Evolutionary conservation across 2,797 vertebrate species (phyloP), one percentile per base, ranked within the genome.

Genomic region (Lindbergichthys nudifrons): DNA sequence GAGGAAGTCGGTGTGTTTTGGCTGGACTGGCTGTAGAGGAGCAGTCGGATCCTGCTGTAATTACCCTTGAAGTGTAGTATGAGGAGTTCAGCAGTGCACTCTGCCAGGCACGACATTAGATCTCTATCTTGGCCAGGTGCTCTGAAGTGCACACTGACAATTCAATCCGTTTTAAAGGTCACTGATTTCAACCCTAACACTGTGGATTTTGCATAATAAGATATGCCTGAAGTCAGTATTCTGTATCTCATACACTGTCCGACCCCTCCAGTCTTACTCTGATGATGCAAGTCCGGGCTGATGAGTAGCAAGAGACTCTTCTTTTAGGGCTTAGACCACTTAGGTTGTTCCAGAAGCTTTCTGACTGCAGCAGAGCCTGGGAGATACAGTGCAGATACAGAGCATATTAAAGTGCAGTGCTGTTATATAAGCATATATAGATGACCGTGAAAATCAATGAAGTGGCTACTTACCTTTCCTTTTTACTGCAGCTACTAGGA

Each of bases 1-100:
- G 68, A 85, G 80, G 65, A 87, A 88, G 84, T 62, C 3, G 5
- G 59, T 65, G 70, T 89, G 62, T 85, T 85, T 83, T 84, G 67
- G 76, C 87, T 83, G 79, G 81, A 86, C 46, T 57, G 69, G 16
- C 62, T 77, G 16, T 57, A 73, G 39, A 89, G 75, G 52, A 75
- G 81, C 79, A 43, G 39, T 45, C 65, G 75, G 78, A 83, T 82
- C 62, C 70, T 72, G 43, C 75, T 88, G 77, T 84, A 90, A 89
- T 86, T 89, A 78, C 66, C 54, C 75, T 82, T 80, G 80, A 87
- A 85, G 61, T 67, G 41, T 36, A 64, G 68, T 63, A 23, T 47
- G 75, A 79, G 30, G 47, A 77, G 51, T 80, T 80, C 21, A 72
- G 58, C 41, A 51, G 47, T 81, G 67, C 67, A 32, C 39, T 0